phyloP scores from a whole-genome alignment of 2,113 vertebrate species.

The Rhinopithecus roxellana region DNA sequence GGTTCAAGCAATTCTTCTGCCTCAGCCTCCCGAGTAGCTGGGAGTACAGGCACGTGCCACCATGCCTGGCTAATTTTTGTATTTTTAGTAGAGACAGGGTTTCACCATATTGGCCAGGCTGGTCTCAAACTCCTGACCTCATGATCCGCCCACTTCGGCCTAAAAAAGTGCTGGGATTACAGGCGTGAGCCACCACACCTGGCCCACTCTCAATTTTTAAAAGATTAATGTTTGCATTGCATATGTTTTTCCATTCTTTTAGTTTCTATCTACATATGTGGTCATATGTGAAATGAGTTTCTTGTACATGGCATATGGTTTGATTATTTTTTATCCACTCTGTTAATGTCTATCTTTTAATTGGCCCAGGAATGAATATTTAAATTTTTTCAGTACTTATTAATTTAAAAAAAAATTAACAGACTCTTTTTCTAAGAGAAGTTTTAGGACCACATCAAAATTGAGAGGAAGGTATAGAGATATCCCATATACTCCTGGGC shows the following conservation, averaged over 20 bases:
- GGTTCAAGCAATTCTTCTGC: too few relatives aligned
- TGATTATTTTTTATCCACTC: neutral
- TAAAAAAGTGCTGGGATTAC: too few relatives aligned
- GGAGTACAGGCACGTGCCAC: too few relatives aligned
- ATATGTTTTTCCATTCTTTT: neutral
- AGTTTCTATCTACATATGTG: neutral
- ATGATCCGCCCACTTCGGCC: too few relatives aligned
- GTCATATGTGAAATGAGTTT: neutral
- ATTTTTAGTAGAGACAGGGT: too few relatives aligned
- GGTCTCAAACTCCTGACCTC: too few relatives aligned
- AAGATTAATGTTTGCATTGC: neutral
- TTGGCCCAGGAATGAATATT: neutral
- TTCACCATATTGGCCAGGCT: too few relatives aligned
- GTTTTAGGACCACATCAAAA: neutral
- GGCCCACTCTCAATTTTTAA: neutral
- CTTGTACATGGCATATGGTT: neutral
- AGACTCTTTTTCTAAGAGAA: neutral
- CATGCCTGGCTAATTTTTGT: too few relatives aligned
- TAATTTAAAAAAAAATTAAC: neutral
- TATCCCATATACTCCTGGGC: neutral
- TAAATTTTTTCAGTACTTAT: too few relatives aligned
- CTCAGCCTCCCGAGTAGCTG: too few relatives aligned
- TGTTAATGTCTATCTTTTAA: neutral
- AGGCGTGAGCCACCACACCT: too few relatives aligned
- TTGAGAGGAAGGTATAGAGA: neutral